Percentiles rank a stretch among this genome's conserved stretches.
These are phyloP conservation scores for Pseudonaja textilis DNA, from an alignment of 2,113 vertebrate species.

Conservation along the genomic window DNA sequence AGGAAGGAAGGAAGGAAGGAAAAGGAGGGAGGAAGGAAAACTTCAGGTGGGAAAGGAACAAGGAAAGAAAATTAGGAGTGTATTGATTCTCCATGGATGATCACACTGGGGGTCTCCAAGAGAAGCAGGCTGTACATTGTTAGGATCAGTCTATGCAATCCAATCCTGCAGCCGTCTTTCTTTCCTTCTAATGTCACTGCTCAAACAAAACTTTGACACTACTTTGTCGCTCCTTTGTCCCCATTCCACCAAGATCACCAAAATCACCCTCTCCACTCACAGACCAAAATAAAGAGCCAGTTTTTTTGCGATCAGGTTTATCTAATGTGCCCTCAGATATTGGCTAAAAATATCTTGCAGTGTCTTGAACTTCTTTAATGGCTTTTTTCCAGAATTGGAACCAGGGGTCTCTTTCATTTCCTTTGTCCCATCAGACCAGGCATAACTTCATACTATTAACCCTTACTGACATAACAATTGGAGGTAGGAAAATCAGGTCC, in stretches of 20 bases:
- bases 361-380: neutral
- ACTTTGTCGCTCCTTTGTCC: neutral
- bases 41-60: too few relatives aligned
- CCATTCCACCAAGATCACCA: neutral
- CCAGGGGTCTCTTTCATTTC: too few relatives aligned
- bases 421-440: too few relatives aligned
- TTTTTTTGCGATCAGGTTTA: neutral
- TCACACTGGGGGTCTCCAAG: slow-evolving; percentile 57
- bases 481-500: too few relatives aligned
- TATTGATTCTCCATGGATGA: slow-evolving; percentile 73
- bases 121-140: slow-evolving; percentile 42
- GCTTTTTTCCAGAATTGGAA: neutral
- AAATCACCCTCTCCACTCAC: neutral
- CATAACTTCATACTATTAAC: too few relatives aligned
- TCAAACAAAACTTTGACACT: neutral
- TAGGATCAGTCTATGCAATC: slow-evolving; percentile 32
- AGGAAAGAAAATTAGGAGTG: slow-evolving; percentile 70
- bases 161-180: neutral
- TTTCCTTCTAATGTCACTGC: neutral
- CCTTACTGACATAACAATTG: too few relatives aligned
- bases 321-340: neutral
- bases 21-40: neutral
- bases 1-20: neutral
- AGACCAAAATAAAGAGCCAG: neutral
- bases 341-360: neutral